phyloP scores from a whole-genome alignment of 2,113 vertebrate species.

The Nothoprocta pentlandii region DNA sequence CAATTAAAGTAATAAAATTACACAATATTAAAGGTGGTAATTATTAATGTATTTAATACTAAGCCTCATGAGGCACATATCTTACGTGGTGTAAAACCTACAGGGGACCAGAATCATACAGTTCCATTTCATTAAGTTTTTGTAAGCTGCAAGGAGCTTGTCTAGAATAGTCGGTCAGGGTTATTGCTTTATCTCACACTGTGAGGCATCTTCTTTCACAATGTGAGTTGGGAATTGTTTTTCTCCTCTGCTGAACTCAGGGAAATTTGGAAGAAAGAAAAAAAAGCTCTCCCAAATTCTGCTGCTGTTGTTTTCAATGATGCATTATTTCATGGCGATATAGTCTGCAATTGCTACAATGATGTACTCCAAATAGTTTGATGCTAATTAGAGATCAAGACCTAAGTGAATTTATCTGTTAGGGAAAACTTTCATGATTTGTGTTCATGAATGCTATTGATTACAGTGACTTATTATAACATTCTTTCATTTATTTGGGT shows the following conservation, averaged over 20 bases:
- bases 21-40: not conserved
- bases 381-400: not conserved
- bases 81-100: not conserved
- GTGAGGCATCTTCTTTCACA: not conserved
- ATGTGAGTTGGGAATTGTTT: not conserved
- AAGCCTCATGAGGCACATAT: not conserved
- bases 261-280: not conserved
- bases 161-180: not conserved
- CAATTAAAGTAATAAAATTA: conserved; percentile 34
- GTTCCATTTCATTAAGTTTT: not conserved
- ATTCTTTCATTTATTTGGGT: not conserved
- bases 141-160: not conserved
- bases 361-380: not conserved
- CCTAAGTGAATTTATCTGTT: not conserved
- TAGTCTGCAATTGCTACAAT: not conserved
- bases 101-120: not conserved
- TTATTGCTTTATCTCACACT: not conserved
- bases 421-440: not conserved
- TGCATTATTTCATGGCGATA: not conserved
- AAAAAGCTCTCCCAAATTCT: not conserved
- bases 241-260: not conserved
- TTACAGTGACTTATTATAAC: not conserved
- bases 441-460: not conserved
- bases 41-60: conserved; percentile 20
- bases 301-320: not conserved